Percentiles rank a stretch among this genome's conserved stretches.
Evolutionary conservation across 2,113 vertebrate species (phyloP).

Genomic region (Syngnathus floridae): DNA sequence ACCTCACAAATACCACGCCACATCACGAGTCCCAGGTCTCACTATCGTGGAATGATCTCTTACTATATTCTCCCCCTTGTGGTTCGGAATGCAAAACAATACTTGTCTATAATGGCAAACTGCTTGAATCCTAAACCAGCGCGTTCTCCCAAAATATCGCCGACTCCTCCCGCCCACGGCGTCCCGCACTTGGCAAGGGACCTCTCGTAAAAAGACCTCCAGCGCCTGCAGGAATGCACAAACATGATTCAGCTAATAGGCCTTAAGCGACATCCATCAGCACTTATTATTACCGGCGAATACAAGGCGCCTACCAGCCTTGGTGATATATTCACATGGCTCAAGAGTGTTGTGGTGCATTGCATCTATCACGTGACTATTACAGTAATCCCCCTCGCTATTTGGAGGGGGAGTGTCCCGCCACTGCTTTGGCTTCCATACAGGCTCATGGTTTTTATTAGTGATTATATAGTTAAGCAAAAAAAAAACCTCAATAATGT

Average conservation of each 20-base stretch:
- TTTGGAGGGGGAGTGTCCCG: no score
- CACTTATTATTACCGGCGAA: background rate
- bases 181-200: background rate
- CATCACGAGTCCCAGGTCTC: no score
- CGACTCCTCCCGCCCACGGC: background rate
- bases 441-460: no score
- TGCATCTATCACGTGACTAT: background rate
- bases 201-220: background rate
- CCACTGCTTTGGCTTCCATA: no score
- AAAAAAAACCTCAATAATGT: background rate
- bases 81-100: background rate
- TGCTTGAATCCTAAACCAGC: background rate
- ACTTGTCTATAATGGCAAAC: background rate
- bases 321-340: background rate
- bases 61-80: background rate
- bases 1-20: background rate
- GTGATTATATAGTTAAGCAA: no score
- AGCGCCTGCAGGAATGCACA: background rate
- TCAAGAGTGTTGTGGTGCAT: background rate
- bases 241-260: slow-evolving; percentile 8
- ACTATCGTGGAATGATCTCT: no score
- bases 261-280: slow-evolving; percentile 6
- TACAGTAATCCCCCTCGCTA: no score
- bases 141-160: background rate
- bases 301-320: background rate